phyloP scores from a whole-genome alignment of 2,888 invertebrate genomes.

The Lasioglossum lativentre region DNA sequence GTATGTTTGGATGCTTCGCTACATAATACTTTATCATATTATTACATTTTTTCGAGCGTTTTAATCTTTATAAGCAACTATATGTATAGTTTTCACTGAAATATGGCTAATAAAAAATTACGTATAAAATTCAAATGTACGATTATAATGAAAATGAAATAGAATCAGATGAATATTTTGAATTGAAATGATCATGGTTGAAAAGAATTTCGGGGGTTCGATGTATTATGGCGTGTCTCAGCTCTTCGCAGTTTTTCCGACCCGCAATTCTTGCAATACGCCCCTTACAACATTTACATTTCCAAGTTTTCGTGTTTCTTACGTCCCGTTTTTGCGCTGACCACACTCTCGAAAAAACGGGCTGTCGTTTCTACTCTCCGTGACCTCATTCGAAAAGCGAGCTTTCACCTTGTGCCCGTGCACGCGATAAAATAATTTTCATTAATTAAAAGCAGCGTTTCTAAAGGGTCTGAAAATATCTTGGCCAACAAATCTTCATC shows the following conservation, averaged over 20 bases:
- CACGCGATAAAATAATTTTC: constrained; percentile 45
- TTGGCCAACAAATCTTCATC: neutral
- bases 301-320: neutral
- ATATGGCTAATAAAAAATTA: too few species aligned
- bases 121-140: too few species aligned
- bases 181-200: too few species aligned
- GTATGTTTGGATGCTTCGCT: too few species aligned
- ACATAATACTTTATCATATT: too few species aligned
- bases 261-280: neutral
- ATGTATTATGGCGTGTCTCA: neutral
- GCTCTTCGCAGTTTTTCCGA: neutral
- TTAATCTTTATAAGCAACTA: too few species aligned
- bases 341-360: neutral
- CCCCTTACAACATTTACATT: neutral
- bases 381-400: constrained; percentile 35
- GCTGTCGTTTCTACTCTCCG: neutral
- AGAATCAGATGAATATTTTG: too few species aligned
- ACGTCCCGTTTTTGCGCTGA: neutral
- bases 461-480: neutral
- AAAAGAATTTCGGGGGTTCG: too few species aligned
- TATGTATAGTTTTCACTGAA: too few species aligned
- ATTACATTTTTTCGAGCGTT: too few species aligned
- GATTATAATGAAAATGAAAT: too few species aligned
- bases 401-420: neutral
- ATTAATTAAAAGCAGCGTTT: constrained; percentile 38